Percentiles rank a stretch among this genome's conserved stretches.
These are phyloP conservation scores for Pangasius sanitwongsei DNA, from an alignment of 2,797 vertebrate genomes.

Conservation along the genomic window DNA sequence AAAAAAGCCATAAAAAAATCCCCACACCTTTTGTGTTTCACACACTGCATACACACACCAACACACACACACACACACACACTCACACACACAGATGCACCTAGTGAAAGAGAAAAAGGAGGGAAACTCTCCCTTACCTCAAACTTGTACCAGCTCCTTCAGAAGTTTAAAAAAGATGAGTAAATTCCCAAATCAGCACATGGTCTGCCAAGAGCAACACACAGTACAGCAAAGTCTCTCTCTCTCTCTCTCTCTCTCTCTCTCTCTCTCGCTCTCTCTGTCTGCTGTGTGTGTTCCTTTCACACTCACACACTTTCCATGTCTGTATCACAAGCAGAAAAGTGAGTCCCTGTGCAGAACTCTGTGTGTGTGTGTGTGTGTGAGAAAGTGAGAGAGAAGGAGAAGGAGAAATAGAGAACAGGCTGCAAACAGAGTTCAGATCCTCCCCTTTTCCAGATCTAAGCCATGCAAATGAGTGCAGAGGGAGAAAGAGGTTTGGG, in stretches of 20 bases:
- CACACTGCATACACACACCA: slow-evolving; percentile 28
- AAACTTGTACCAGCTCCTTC: slow-evolving; percentile 27
- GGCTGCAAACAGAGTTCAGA: slow-evolving; percentile 41
- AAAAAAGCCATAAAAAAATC: slow-evolving; percentile 4
- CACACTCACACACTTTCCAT: slow-evolving; percentile 33
- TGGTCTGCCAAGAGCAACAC: not conserved
- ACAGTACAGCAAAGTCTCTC: slow-evolving; percentile 10
- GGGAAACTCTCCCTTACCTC: slow-evolving; percentile 44
- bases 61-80: slow-evolving; percentile 28
- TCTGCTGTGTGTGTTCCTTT: slow-evolving; percentile 17
- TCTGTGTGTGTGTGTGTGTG: not conserved
- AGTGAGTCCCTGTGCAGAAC: not conserved
- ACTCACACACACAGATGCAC: slow-evolving; percentile 15
- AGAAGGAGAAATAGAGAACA: not conserved
- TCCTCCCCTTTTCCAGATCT: slow-evolving; percentile 58
- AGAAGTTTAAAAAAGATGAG: slow-evolving; percentile 8
- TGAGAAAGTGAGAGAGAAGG: not conserved
- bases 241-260: slow-evolving; percentile 18
- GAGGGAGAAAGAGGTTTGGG: slow-evolving; percentile 20
- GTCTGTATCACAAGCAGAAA: slow-evolving; percentile 33
- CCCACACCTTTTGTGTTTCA: not conserved
- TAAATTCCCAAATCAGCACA: slow-evolving; percentile 39
- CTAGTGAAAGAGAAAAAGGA: not conserved
- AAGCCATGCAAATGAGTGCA: slow-evolving; percentile 50
- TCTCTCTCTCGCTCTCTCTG: not conserved